phyloP scores from a whole-genome alignment of 2,113 vertebrate genomes.

The Sinocyclocheilus rhinocerous region DNA sequence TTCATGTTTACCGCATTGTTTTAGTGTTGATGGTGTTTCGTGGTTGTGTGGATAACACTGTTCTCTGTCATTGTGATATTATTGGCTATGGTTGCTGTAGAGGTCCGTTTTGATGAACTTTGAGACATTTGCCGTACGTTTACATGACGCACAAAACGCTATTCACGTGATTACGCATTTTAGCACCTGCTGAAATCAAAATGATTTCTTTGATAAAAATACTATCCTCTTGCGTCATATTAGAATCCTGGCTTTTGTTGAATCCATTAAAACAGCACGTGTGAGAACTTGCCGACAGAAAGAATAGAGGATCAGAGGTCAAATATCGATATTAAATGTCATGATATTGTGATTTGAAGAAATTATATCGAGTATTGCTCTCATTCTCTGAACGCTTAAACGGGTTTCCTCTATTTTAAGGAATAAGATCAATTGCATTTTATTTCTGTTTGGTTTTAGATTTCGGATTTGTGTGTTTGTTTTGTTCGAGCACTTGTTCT shows the following conservation, averaged over 20 bases:
- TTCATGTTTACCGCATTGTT: neutral
- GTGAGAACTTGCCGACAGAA: conserved; percentile 17
- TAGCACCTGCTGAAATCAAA: neutral
- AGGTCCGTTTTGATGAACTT: conserved; percentile 12
- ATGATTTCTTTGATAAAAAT: neutral
- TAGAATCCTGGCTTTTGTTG: neutral
- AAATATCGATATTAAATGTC: conserved; percentile 18
- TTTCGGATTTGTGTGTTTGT: neutral
- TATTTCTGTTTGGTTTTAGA: neutral
- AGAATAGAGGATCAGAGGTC: neutral
- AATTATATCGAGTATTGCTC: neutral
- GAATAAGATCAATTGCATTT: neutral
- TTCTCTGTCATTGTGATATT: neutral
- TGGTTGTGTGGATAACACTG: neutral
- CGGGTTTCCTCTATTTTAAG: neutral
- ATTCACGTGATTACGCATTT: neutral
- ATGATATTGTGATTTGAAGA: neutral
- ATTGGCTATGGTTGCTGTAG: neutral
- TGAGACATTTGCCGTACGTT: neutral
- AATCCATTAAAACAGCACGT: neutral
- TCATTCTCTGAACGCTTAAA: neutral
- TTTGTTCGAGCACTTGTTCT: conserved; percentile 7
- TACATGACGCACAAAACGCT: neutral
- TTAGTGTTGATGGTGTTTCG: neutral
- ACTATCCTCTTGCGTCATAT: neutral